Evolutionary conservation across 2,113 vertebrate species (phyloP).

Genomic region (Bos taurus): DNA sequence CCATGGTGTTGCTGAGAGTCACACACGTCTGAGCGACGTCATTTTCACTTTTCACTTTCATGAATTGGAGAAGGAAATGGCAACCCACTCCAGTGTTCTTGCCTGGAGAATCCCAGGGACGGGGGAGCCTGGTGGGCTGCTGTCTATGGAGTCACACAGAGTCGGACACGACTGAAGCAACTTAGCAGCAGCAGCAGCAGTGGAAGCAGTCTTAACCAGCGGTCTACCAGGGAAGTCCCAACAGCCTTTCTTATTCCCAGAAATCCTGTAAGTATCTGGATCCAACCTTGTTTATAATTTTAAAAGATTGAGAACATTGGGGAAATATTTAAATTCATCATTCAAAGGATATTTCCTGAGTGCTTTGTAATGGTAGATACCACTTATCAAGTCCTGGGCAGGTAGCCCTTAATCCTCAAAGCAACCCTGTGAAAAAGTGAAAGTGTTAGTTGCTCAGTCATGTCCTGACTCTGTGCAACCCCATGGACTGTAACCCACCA

Average conservation of each 20-base stretch:
- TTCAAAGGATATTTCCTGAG: neutral
- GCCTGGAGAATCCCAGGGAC: no score
- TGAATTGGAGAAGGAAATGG: no score
- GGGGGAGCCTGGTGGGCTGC: no score
- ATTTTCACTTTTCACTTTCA: no score
- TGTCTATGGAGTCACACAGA: no score
- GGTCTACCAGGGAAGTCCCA: neutral
- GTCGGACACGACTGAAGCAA: no score
- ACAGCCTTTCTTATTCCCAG: neutral
- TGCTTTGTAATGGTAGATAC: neutral
- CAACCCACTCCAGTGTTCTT: no score
- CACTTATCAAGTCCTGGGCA: neutral
- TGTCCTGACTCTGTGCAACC: no score
- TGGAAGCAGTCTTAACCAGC: neutral
- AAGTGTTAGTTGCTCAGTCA: no score
- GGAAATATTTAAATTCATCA: neutral
- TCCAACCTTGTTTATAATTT: neutral
- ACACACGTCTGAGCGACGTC: fast-evolving
- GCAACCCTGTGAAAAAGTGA: neutral
- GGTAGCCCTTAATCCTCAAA: neutral
- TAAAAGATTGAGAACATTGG: neutral
- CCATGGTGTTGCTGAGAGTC: no score
- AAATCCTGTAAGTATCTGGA: neutral
- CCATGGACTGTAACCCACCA: no score
- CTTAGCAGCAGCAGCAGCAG: no score